These are phyloP conservation scores for Zosterops borbonicus DNA, from an alignment of 2,113 vertebrate genomes.

Conservation along the genomic window DNA sequence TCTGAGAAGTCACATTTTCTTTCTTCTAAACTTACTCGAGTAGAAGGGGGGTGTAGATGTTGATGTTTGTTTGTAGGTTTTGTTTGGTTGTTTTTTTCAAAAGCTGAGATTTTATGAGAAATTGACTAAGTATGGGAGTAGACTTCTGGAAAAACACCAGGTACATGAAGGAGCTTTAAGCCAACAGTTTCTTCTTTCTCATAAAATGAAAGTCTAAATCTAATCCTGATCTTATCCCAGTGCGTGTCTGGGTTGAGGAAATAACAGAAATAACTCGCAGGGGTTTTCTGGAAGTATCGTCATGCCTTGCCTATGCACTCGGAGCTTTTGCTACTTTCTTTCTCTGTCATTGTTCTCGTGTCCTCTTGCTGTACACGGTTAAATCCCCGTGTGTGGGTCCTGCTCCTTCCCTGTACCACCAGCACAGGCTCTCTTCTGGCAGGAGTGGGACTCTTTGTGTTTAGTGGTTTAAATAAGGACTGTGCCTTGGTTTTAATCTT, in stretches of 20 bases:
- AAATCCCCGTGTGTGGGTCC: background rate
- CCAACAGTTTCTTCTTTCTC: background rate
- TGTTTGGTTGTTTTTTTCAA: background rate
- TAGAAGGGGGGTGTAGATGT: background rate
- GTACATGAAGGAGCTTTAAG: background rate
- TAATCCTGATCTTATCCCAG: background rate
- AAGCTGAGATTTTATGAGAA: background rate
- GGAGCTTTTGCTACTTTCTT: background rate
- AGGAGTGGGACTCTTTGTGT: background rate
- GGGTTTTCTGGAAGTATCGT: conserved; percentile 6
- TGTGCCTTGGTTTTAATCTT: background rate
- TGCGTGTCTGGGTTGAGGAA: background rate
- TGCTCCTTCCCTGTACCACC: background rate
- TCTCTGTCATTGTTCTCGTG: conserved; percentile 10
- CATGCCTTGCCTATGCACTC: background rate
- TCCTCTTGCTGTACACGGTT: background rate
- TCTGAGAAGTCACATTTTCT: background rate
- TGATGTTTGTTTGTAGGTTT: background rate
- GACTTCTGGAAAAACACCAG: background rate
- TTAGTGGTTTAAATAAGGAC: background rate
- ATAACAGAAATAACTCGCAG: background rate
- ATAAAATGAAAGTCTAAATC: background rate
- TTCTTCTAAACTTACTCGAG: background rate
- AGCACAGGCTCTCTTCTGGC: background rate
- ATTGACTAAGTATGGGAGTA: rapidly evolving